Evolutionary conservation across 2,888 invertebrate species (phyloP), one percentile per base, ranked within the genome.

Genomic region (Calephelis perditalis): DNA sequence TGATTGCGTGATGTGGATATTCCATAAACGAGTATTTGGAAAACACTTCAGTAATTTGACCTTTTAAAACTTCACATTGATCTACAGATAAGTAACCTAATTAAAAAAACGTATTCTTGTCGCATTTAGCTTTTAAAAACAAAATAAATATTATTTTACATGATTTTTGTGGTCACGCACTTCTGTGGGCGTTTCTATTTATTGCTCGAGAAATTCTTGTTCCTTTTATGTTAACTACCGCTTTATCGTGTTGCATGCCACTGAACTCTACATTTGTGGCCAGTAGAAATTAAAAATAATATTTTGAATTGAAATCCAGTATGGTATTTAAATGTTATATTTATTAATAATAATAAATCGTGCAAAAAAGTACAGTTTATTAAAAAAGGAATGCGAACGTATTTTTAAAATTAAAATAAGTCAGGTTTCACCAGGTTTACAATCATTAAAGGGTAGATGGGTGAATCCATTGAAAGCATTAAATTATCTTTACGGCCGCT

Each of bases 231-330:
- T 81, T 79, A 82, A 81, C 81, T 76, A 77, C 77, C 74, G 75
- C 73, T 82, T 83, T 84, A 81, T 82, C 81, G 85, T 81, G 79
- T 82, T 80, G 81, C 84, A 84, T 84, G 85, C 80, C 74, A 76
- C 74, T 75, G 78, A 80, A 73, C 78, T 73, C 72, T 73, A 55
- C 36, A 36, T 55, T 74, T 75, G 67, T 68, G 75, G 79, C 79
- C 73, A 68, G 70, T 71, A 73, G 71, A 73, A 65, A 15, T 36
- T 46, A 61, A 59, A 60, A 49, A 56, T 26, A 44, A 56, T 45
- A n/a, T 40, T 57, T 12, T 62, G 54, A 54, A 43, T 12, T n/a
- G 11, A 15, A 43, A 12, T 63, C 7, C 56, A 44, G 44, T 26
- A 26, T 26, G 26, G 26, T 26, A 26, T 3, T 26, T 26, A 26